Percentiles rank a stretch among this genome's conserved stretches.
These are phyloP conservation scores for Alloplasta piceator DNA, from an alignment of 2,888 invertebrate genomes.

Conservation along the genomic window DNA sequence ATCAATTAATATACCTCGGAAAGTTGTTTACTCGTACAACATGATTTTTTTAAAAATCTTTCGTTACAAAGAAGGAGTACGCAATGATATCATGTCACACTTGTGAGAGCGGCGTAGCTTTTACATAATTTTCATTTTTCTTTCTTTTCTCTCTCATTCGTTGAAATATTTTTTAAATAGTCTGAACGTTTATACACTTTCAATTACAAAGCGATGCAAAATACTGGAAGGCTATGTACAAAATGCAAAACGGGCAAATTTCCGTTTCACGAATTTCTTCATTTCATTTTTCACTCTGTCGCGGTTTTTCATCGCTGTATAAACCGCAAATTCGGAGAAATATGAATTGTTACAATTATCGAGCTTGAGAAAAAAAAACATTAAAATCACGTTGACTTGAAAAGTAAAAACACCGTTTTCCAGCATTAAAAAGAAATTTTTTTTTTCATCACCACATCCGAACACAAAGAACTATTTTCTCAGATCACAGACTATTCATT, in stretches of 20 bases:
- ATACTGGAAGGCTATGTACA: slow-evolving; percentile 65
- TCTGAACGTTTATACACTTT: slow-evolving; percentile 45
- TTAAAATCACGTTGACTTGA: slow-evolving; percentile 7
- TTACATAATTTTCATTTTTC: slow-evolving; percentile 12
- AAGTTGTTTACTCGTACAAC: slow-evolving; percentile 61
- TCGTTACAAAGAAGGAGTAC: slow-evolving; percentile 62
- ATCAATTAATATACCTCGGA: slow-evolving; percentile 35
- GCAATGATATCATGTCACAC: slow-evolving; percentile 63
- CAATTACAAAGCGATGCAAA: slow-evolving; percentile 51
- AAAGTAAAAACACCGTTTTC: background rate
- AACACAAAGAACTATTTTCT: slow-evolving; percentile 48
- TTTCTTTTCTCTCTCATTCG: background rate
- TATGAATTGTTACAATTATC: background rate
- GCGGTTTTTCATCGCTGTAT: background rate
- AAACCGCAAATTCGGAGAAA: slow-evolving; percentile 8
- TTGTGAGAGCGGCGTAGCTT: slow-evolving; percentile 55
- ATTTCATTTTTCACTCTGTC: background rate
- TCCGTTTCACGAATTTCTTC: slow-evolving; percentile 15
- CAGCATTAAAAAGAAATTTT: background rate
- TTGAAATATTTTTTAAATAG: slow-evolving; percentile 36
- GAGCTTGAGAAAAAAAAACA: background rate
- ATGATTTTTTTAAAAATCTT: slow-evolving; percentile 42
- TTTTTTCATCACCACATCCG: slow-evolving; percentile 17
- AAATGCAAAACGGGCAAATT: slow-evolving; percentile 25
- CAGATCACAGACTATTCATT: slow-evolving; percentile 61